Evolutionary conservation across 1,140 invertebrate genomes (phyloP).

Genomic region (Spodoptera frugiperda): DNA sequence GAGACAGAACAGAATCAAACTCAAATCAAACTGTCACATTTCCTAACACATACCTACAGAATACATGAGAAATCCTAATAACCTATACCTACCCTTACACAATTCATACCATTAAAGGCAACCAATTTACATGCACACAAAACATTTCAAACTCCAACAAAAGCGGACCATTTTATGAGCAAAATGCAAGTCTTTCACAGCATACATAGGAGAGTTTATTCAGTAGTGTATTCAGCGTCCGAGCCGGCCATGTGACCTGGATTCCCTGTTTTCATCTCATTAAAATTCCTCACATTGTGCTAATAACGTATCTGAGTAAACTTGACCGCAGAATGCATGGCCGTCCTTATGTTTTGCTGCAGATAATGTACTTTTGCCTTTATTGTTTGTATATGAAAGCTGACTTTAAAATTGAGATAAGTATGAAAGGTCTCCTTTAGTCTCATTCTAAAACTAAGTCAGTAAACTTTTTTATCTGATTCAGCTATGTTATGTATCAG

Average conservation of each 20-base stretch:
- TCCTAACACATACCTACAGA: too few species aligned
- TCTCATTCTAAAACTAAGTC: too few species aligned
- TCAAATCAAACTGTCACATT: too few species aligned
- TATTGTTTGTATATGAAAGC: too few species aligned
- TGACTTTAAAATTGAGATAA: too few species aligned
- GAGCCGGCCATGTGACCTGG: conserved; percentile 43
- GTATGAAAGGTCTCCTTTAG: too few species aligned
- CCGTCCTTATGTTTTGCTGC: conserved; percentile 1
- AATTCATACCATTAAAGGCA: background rate
- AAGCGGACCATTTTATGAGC: conserved; percentile 4
- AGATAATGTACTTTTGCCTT: too few species aligned
- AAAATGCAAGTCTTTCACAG: conserved; percentile 12
- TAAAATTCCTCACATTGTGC: conserved; percentile 53
- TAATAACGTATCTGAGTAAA: conserved; percentile 50
- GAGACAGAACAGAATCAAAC: too few species aligned
- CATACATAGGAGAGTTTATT: conserved; percentile 29
- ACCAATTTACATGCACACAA: conserved; percentile 24
- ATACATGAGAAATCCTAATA: too few species aligned
- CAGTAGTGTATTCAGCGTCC: conserved; percentile 20
- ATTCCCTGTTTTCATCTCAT: conserved; percentile 54
- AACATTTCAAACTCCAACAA: background rate
- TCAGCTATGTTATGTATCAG: too few species aligned
- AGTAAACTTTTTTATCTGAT: too few species aligned
- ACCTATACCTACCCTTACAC: background rate
- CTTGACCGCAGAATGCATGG: conserved; percentile 54